Evolutionary conservation across 53 echinoderm and acorn worm genomes (phyloP).

Genomic region (Paracentrotus lividus): DNA sequence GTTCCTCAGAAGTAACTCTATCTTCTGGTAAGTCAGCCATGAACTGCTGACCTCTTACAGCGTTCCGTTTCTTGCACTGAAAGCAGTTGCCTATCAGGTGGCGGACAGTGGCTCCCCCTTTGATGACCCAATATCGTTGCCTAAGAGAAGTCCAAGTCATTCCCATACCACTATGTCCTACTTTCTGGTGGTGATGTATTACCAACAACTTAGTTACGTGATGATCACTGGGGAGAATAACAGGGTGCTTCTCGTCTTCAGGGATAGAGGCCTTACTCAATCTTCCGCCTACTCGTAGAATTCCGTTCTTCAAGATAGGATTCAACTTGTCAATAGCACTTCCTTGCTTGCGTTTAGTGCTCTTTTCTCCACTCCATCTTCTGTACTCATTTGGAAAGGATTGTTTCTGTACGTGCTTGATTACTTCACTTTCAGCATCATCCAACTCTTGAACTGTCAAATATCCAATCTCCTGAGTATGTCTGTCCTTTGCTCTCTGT

Average conservation of each 20-base stretch:
- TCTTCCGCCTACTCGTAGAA: not conserved
- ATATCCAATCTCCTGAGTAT: not conserved
- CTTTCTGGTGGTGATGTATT: slow-evolving; percentile 62
- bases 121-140: slow-evolving; percentile 68
- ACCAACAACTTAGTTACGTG: slow-evolving; percentile 61
- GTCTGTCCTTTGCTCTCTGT: not conserved
- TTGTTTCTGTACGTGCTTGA: not conserved
- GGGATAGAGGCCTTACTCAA: slow-evolving; percentile 50
- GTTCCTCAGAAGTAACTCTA: slow-evolving; percentile 18
- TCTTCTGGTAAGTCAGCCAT: slow-evolving; percentile 60
- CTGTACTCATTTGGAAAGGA: not conserved
- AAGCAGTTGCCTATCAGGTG: slow-evolving; percentile 70
- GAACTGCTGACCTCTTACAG: slow-evolving; percentile 10
- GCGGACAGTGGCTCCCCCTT: slow-evolving; percentile 72
- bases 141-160: slow-evolving; percentile 74
- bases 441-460: not conserved
- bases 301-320: not conserved
- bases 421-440: not conserved
- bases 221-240: slow-evolving; percentile 71
- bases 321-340: not conserved
- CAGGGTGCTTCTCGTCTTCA: slow-evolving; percentile 67
- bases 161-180: slow-evolving; percentile 73
- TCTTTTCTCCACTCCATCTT: not conserved
- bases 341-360: not conserved
- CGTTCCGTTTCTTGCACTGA: slow-evolving; percentile 41